These are phyloP conservation scores for Hydrophis major DNA, from an alignment of 2,797 vertebrate species.

Conservation along the genomic window DNA sequence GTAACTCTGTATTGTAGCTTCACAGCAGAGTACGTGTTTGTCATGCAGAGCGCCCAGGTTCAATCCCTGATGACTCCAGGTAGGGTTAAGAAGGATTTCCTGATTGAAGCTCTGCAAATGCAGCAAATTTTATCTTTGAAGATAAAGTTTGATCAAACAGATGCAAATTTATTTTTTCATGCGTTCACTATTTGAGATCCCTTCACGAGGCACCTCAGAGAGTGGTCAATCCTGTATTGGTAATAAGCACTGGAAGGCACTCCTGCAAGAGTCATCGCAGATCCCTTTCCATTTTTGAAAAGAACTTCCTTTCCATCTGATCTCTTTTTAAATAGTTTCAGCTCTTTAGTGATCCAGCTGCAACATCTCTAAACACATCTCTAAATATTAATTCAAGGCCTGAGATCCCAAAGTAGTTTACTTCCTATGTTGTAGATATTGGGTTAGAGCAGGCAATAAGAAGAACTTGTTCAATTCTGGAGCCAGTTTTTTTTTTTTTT, in stretches of 20 bases:
- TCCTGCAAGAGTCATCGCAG: neutral
- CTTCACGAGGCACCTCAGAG: neutral
- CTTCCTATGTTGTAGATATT: neutral
- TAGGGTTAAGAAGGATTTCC: neutral
- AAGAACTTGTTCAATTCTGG: neutral
- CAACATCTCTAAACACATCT: neutral
- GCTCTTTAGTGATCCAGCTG: neutral
- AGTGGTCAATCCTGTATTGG: neutral
- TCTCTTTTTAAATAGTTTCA: neutral
- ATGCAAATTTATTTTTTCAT: neutral
- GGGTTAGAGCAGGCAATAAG: neutral
- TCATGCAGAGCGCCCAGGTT: neutral
- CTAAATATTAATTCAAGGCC: neutral
- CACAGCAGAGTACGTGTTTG: neutral
- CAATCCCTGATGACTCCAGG: too few relatives aligned
- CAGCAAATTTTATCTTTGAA: neutral
- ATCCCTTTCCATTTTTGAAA: neutral
- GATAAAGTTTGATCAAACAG: neutral
- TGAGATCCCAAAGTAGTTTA: neutral
- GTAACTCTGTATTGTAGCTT: neutral
- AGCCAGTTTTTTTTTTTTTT: neutral
- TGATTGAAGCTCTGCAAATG: neutral
- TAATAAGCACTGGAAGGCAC: neutral
- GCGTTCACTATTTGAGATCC: neutral
- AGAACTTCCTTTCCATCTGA: neutral